These are phyloP conservation scores for Unio delphinus DNA, from an alignment of 2,888 invertebrate species.

Conservation along the genomic window DNA sequence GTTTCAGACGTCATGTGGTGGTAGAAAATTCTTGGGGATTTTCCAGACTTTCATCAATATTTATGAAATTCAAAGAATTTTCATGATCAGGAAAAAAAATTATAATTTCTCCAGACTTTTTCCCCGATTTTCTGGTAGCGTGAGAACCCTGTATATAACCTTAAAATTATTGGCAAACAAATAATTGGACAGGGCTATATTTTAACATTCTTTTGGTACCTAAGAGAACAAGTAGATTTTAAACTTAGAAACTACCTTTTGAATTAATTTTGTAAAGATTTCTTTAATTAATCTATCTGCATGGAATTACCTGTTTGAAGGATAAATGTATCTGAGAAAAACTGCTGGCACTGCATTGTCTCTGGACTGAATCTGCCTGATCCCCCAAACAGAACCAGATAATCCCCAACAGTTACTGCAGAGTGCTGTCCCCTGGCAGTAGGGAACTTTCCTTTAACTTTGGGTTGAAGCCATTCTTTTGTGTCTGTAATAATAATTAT, in stretches of 20 bases:
- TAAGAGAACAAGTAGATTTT: no score
- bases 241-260: not conserved
- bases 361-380: constrained; percentile 60
- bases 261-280: not conserved
- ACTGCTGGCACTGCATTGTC: constrained; percentile 60
- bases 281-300: not conserved
- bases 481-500: constrained; percentile 45
- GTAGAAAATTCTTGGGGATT: no score
- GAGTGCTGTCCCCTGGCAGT: constrained; percentile 62
- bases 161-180: no score
- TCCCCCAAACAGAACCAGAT: constrained; percentile 65
- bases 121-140: no score
- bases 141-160: no score
- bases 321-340: constrained; percentile 54
- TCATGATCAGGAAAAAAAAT: no score
- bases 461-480: constrained; percentile 63
- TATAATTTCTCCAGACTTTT: no score
- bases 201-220: no score
- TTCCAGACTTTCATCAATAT: no score
- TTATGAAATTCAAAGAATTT: no score
- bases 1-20: no score
- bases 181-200: no score
- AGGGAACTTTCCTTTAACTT: constrained; percentile 48
- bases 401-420: constrained; percentile 50
- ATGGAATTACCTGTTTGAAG: constrained; percentile 43